A percentile compares a stretch with the other conserved stretches of the same genome.
Evolutionary conservation across 2,797 vertebrate genomes (phyloP).

Genomic region (Scyliorhinus canicula): DNA sequence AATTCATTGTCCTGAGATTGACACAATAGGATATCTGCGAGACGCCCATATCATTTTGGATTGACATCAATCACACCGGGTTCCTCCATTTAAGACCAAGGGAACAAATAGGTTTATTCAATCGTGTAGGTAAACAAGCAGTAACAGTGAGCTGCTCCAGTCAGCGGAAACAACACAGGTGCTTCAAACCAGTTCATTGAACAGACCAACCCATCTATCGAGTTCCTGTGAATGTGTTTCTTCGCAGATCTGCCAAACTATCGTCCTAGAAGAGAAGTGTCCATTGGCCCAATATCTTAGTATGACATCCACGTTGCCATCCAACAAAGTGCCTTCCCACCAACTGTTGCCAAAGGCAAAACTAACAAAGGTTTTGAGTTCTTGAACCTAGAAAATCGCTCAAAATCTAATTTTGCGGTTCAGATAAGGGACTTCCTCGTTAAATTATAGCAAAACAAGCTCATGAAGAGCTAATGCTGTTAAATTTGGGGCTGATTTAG

Average conservation of each 20-base stretch:
- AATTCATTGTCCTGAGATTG: background rate
- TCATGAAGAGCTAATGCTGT: background rate
- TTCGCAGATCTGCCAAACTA: background rate
- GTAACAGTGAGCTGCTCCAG: background rate
- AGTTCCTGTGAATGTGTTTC: background rate
- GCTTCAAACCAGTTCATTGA: background rate
- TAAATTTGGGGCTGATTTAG: no score
- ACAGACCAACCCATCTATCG: background rate
- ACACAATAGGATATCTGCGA: background rate
- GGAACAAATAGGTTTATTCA: background rate
- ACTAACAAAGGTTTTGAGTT: background rate
- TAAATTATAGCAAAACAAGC: background rate
- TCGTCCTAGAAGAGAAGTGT: background rate
- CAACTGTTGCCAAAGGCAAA: background rate
- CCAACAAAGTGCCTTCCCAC: background rate
- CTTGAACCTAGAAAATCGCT: background rate
- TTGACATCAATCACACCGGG: background rate
- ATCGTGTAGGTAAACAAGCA: background rate
- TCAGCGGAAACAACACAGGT: background rate
- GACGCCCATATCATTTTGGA: background rate
- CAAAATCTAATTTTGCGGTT: background rate
- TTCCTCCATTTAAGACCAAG: background rate
- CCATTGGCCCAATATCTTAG: background rate
- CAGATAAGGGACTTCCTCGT: background rate
- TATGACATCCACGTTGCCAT: background rate